phyloP scores from a whole-genome alignment of 2,888 invertebrate species.

The Yponomeuta evonymella region DNA sequence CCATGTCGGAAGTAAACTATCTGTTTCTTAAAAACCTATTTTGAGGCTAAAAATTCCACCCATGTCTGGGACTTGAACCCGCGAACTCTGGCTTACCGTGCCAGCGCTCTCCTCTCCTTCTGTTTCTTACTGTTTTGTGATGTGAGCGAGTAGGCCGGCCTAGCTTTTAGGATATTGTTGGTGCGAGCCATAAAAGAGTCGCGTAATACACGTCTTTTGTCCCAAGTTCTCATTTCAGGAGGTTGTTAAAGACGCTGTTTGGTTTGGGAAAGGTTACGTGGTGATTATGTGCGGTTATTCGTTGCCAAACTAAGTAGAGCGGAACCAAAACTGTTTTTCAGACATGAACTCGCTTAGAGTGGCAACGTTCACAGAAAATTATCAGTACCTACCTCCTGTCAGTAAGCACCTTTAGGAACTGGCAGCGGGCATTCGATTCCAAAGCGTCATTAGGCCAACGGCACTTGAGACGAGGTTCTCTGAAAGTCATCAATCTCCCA shows the following conservation, averaged over 20 bases:
- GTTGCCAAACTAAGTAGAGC: neutral
- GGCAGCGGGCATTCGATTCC: neutral
- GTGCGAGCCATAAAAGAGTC: neutral
- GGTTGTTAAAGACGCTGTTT: slow-evolving; percentile 5
- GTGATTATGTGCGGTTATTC: neutral
- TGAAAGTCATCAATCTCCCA: slow-evolving; percentile 1
- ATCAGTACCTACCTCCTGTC: too few relatives aligned
- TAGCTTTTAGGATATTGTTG: slow-evolving; percentile 17
- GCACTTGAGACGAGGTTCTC: neutral
- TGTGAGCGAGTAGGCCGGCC: slow-evolving; percentile 20
- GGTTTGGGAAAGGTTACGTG: neutral
- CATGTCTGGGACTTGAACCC: too few relatives aligned
- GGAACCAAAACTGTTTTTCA: neutral
- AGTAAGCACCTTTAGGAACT: too few relatives aligned
- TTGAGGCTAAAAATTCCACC: too few relatives aligned
- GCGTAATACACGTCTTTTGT: neutral
- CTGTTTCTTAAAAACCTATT: neutral
- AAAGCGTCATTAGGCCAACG: neutral
- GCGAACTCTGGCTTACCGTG: too few relatives aligned
- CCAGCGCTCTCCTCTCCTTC: neutral
- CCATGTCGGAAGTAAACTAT: neutral
- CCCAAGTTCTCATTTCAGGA: slow-evolving; percentile 10
- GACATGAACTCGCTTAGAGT: neutral
- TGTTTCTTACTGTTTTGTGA: neutral
- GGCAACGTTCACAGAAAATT: too few relatives aligned